phyloP scores from a whole-genome alignment of 1,140 invertebrate species.

The Doryteuthis pealeii region DNA sequence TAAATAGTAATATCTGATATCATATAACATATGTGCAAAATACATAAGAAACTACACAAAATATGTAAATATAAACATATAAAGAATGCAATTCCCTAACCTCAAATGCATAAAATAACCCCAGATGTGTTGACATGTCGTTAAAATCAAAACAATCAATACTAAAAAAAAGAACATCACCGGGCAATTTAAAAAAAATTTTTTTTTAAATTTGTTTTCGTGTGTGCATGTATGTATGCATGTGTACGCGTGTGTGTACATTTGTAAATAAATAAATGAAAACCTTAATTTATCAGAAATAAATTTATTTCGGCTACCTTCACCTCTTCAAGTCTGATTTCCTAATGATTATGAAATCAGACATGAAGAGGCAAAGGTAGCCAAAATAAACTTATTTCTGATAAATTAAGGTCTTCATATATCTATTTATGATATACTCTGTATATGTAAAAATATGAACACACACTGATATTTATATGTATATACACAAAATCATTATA shows the following conservation, averaged over 20 bases:
- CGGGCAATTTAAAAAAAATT: background rate
- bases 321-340: background rate
- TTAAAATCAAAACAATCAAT: background rate
- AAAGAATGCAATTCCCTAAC: too few relatives aligned
- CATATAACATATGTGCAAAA: too few relatives aligned
- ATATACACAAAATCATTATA: background rate
- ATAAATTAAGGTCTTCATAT: too few relatives aligned
- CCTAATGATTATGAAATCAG: background rate
- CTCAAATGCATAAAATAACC: background rate
- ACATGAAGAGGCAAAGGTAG: too few relatives aligned
- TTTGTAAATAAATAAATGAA: background rate
- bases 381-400: too few relatives aligned
- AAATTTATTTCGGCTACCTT: background rate
- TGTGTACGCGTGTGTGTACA: conserved; percentile 10
- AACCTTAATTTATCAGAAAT: too few relatives aligned
- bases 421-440: too few relatives aligned
- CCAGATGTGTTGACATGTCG: background rate
- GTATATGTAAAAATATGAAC: too few relatives aligned
- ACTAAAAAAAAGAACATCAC: background rate
- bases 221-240: conserved; percentile 14
- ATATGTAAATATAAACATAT: too few relatives aligned
- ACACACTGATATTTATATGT: background rate
- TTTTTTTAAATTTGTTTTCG: background rate
- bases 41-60: too few relatives aligned
- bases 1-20: too few relatives aligned